A percentile compares a stretch with the other conserved stretches of the same genome.
These are phyloP conservation scores for Ctenicera cuprea DNA, from an alignment of 2,888 invertebrate species.

Conservation along the genomic window DNA sequence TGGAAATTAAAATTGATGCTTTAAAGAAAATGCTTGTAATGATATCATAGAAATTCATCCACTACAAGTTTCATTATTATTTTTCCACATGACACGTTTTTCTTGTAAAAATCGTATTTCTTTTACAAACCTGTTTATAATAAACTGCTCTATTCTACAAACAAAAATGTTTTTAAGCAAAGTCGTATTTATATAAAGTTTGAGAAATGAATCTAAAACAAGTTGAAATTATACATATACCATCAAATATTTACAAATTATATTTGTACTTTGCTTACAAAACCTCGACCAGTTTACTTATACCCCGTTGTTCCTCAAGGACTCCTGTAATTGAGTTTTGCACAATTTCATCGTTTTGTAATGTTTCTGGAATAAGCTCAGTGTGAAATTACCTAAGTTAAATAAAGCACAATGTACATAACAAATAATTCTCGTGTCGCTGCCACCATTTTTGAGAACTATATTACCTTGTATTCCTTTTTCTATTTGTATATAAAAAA, in stretches of 20 bases:
- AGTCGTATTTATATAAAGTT: too few species aligned
- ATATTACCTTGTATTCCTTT: constrained; percentile 6
- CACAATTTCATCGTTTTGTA: constrained; percentile 31
- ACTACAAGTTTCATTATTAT: too few species aligned
- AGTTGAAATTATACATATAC: too few species aligned
- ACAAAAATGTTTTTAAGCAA: too few species aligned
- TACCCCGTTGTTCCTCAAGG: constrained; percentile 9
- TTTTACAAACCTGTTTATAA: too few species aligned
- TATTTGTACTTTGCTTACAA: background rate
- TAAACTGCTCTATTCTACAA: too few species aligned
- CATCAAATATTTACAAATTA: background rate
- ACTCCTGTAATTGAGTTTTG: constrained; percentile 26
- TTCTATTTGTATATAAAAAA: background rate
- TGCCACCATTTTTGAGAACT: constrained; percentile 15
- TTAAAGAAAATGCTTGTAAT: too few species aligned
- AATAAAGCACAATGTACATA: constrained; percentile 20
- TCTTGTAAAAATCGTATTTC: too few species aligned
- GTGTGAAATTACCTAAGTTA: constrained; percentile 28
- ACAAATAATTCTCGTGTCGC: constrained; percentile 18
- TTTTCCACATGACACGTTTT: too few species aligned
- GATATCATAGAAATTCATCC: too few species aligned
- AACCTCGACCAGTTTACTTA: constrained; percentile 12
- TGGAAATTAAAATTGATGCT: too few species aligned
- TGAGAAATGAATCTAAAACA: too few species aligned
- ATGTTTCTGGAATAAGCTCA: constrained; percentile 28